Evolutionary conservation across 2,888 invertebrate species (phyloP), one percentile per base, ranked within the genome.

Genomic region (Tetrapedia diversipes): DNA sequence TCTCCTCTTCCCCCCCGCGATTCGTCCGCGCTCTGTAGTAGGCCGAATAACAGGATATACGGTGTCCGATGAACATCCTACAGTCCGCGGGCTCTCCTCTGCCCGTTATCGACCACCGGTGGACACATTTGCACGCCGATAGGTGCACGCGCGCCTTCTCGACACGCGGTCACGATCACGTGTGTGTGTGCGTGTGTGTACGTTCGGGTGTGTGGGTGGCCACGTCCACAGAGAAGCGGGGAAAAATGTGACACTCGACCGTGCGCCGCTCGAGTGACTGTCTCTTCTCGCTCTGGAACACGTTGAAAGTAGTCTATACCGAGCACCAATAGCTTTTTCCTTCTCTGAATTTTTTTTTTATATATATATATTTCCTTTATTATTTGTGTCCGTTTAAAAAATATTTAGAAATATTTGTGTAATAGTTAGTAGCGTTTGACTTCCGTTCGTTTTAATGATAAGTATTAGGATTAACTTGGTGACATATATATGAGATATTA

Each of bases 1-100:
- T 43, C 4, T 11, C 49, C 49, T 32, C 29, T 51, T 7, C n/a
- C n/a, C n/a, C 7, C 56, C 51, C 27, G 69, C 49, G 61, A 73
- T 76, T 67, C 77, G 72, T 74, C 71, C 80, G 77, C 86, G 84
- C 85, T 87, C 80, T 69, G 83, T 87, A 86, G 88, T 88, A 88
- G 89, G 88, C 86, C 90, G 89, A 90, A 91, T 91, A 91, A 85
- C 91, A 91, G 91, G 91, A 91, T 91, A 91, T 89, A 88, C 88
- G 89, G 91, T 91, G 91, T 91, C 91, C 91, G 87, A 90, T 91
- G 90, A 89, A 90, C 90, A 91, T 90, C 89, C 90, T 87, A 85
- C 86, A 56, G 75, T 65, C 65, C 69, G 59, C 77, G 80, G 70
- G n/a, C n/a, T n/a, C 61, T 59, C 79, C 78, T 77, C 75, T 68